Evolutionary conservation across 2,797 vertebrate species (phyloP), one percentile per base, ranked within the genome.

Genomic region (Neomorphus geoffroyi): DNA sequence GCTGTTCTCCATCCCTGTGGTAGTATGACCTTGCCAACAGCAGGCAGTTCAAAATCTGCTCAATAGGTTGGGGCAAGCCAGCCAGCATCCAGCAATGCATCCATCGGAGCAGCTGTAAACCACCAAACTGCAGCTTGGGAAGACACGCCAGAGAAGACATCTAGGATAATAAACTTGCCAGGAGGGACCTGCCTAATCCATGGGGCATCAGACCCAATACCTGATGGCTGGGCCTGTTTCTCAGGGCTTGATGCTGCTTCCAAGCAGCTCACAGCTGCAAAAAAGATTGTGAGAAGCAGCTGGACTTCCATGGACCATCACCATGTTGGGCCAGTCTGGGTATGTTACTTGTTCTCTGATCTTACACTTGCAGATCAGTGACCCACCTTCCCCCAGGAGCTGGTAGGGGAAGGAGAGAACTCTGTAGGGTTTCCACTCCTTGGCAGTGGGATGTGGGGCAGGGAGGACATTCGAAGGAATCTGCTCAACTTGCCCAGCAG

Each of bases 221-320:
- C 22, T 62, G 39, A 33, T 69, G 51, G 15, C 32, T 77, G 46
- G 46, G 27, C 19, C 19, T 85, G 45, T 75, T 86, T 80, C 71
- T 72, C 54, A 53, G 32, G 67, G 32, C 54, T 75, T 53, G 30
- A 6, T 72, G 33, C 80, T 80, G 33, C 51, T 69, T 57, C 24
- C 1, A 3, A 28, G 64, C 41, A 58, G 60, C 27, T 88, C 51
- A 23, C 0, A 0, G 13, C 32, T 79, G 56, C 10, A 3, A 19
- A 35, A 35, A 41, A 57, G n/a, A 5, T 21, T 58, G 30, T 50
- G 43, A 13, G 16, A 77, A 83, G 67, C 39, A 66, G 51, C 21
- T 80, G 86, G 86, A 45, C 5, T 18, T 51, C 30, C 3, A 4
- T 2, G 11, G 35, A 32, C 26, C 11, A 14, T 61, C 53, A 78